A percentile compares a stretch with the other conserved stretches of the same genome.
Conservation (phyloP, 2,797 vertebrate species). For the Rhynchonycteris naso region DNA sequence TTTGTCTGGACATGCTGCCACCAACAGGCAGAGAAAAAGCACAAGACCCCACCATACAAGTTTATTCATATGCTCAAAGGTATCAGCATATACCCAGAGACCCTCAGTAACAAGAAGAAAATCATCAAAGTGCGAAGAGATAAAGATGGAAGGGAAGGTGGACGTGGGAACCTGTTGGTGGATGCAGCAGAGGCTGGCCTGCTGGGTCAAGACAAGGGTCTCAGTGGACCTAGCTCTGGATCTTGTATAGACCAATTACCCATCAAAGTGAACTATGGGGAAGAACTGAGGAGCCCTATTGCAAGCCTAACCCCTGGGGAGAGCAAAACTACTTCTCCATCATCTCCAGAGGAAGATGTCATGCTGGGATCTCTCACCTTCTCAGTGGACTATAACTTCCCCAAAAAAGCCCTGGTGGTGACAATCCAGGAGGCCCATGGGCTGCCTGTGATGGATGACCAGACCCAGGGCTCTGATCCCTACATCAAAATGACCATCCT, state of each 20-base stretch:
- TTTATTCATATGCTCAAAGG: conserved; percentile 99
- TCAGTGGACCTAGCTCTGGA: background rate
- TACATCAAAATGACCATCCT: conserved; percentile 99
- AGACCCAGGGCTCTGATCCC: conserved; percentile 93
- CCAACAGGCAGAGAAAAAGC: conserved; percentile 90
- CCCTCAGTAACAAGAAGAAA: conserved; percentile 94
- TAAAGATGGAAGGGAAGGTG: conserved; percentile 76
- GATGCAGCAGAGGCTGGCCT: conserved; percentile 86
- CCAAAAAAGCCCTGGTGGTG: conserved; percentile 97
- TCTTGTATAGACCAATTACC: conserved; percentile 88
- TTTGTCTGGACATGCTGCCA: conserved; percentile 97
- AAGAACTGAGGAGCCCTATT: conserved; percentile 89
- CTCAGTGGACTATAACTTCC: conserved; percentile 98
- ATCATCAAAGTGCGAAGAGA: conserved; percentile 89
- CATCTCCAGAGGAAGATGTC: conserved; percentile 90
- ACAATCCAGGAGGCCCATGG: conserved; percentile 94
- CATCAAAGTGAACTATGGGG: conserved; percentile 90
- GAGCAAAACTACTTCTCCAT: conserved; percentile 91
- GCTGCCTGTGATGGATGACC: conserved; percentile 94
- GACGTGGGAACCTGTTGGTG: conserved; percentile 82
- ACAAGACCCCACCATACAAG: conserved; percentile 90
- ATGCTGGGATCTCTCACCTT: conserved; percentile 92
- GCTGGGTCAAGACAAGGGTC: conserved; percentile 20
- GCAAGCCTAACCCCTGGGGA: conserved; percentile 90
- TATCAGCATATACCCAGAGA: conserved; percentile 98